Evolutionary conservation across 2,888 invertebrate species (phyloP).

Genomic region (Parnassius glacialis): DNA sequence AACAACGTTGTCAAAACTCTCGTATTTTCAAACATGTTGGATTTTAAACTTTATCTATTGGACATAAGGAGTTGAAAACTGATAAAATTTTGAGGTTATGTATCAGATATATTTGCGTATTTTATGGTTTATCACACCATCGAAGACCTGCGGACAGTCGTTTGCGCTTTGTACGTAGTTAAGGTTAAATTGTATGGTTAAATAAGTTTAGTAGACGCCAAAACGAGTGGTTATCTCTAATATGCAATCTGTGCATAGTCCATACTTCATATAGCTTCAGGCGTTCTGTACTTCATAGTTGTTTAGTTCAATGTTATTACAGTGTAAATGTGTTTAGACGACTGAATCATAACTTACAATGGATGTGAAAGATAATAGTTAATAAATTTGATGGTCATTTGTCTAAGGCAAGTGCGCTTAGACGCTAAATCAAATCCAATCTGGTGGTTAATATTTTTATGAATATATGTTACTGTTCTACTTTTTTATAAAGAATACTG

Average conservation of each 20-base stretch:
- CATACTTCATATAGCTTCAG: slow-evolving; percentile 3
- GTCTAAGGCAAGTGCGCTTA: no score
- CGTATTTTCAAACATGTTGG: slow-evolving; percentile 14
- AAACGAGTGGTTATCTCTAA: slow-evolving; percentile 29
- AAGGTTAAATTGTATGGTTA: slow-evolving; percentile 47
- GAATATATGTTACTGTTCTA: no score
- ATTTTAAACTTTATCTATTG: slow-evolving; percentile 18
- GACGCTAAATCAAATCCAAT: no score
- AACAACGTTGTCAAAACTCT: slow-evolving; percentile 26
- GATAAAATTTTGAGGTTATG: slow-evolving; percentile 10
- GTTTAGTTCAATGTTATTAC: slow-evolving; percentile 9
- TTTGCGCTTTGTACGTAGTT: slow-evolving; percentile 53
- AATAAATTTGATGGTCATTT: no score
- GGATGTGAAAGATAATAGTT: no score
- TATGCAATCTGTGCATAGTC: slow-evolving; percentile 22
- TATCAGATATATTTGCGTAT: slow-evolving; percentile 25
- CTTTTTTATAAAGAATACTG: no score
- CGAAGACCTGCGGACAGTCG: slow-evolving; percentile 53
- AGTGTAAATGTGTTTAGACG: not conserved
- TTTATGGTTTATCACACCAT: slow-evolving; percentile 45
- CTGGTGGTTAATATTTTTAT: no score
- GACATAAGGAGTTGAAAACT: slow-evolving; percentile 1
- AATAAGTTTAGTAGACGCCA: slow-evolving; percentile 45
- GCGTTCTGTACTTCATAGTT: slow-evolving; percentile 9
- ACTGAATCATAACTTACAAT: no score